These are phyloP conservation scores for Polydrusus pterygomalis DNA, from an alignment of 2,888 invertebrate genomes.

Conservation along the genomic window DNA sequence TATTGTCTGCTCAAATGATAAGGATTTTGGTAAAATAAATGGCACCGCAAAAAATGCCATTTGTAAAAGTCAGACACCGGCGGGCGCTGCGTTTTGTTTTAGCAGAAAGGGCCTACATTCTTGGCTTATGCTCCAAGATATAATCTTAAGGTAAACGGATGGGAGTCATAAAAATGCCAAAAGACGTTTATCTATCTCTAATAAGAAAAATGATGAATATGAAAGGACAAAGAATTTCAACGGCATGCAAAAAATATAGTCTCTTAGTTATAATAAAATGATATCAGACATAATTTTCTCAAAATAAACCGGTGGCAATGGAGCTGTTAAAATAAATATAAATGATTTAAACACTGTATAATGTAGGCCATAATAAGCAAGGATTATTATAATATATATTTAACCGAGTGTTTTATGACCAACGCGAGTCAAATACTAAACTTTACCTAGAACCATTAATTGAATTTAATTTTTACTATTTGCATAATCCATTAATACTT, in stretches of 20 bases:
- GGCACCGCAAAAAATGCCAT: conserved; percentile 69
- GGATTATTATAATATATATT: no score
- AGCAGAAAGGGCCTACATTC: conserved; percentile 51
- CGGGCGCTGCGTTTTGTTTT: conserved; percentile 59
- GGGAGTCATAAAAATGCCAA: conserved; percentile 58
- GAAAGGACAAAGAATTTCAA: conserved; percentile 35
- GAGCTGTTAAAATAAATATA: neutral
- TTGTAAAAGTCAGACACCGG: conserved; percentile 65
- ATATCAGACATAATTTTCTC: neutral
- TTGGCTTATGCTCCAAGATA: conserved; percentile 56
- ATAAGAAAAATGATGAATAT: conserved; percentile 55
- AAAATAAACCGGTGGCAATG: neutral
- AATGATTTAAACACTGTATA: no score
- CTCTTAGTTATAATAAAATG: neutral
- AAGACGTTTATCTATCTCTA: conserved; percentile 57
- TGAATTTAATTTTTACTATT: no score
- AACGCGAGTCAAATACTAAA: no score
- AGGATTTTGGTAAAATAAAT: conserved; percentile 69
- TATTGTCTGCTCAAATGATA: conserved; percentile 68
- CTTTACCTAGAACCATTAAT: no score
- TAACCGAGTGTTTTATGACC: no score
- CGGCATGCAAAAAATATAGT: conserved; percentile 30
- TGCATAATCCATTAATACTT: no score
- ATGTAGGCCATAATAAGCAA: no score
- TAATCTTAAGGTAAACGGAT: conserved; percentile 59